A percentile compares a stretch with the other conserved stretches of the same genome.
phyloP scores from a whole-genome alignment of 23 tunicate species.

The Ascidia mentula region DNA sequence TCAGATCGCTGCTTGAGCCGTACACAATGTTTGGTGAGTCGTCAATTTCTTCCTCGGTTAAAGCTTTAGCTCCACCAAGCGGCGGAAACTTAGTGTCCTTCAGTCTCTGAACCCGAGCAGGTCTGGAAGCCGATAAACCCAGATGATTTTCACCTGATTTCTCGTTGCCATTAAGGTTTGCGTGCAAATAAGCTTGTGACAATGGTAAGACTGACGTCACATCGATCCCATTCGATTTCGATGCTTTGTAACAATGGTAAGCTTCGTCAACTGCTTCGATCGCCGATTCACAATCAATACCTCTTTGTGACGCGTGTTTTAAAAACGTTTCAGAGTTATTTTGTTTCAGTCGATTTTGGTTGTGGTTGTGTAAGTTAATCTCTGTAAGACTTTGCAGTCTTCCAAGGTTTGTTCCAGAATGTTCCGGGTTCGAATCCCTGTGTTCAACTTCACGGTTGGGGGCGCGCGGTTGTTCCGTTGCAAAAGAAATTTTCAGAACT shows the following conservation, averaged over 20 bases:
- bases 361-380: too few species aligned
- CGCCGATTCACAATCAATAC: not conserved
- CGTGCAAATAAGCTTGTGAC: not conserved
- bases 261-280: not conserved
- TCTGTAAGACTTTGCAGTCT: too few species aligned
- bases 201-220: not conserved
- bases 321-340: too few species aligned
- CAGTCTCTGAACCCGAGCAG: slow-evolving; percentile 11
- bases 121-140: not conserved
- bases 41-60: slow-evolving; percentile 12
- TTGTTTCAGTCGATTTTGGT: too few species aligned
- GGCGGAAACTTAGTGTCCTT: slow-evolving; percentile 23
- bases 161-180: not conserved
- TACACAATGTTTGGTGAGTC: not conserved
- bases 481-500: too few species aligned
- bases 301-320: not conserved
- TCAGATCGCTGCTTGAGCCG: not conserved
- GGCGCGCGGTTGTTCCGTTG: too few species aligned
- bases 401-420: too few species aligned
- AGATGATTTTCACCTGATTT: not conserved
- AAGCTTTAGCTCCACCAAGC: not conserved
- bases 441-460: too few species aligned
- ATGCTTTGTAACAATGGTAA: too few species aligned
- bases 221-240: not conserved
- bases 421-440: too few species aligned